These are phyloP conservation scores for Umimayanthus chanpuru DNA, from an alignment of 92 coral and sea anemone genomes.

Conservation along the genomic window DNA sequence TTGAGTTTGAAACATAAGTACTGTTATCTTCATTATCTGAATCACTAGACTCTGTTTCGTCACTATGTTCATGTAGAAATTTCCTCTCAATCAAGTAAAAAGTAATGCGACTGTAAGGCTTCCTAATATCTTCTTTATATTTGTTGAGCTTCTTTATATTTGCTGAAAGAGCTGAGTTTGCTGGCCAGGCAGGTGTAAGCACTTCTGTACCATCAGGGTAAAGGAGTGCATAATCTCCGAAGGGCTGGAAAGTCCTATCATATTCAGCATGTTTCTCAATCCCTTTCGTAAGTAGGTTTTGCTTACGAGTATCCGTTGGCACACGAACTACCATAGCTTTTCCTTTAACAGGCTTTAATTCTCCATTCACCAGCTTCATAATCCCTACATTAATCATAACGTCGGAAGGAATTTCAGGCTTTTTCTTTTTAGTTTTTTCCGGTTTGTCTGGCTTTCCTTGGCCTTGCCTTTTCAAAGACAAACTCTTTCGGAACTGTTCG, in stretches of 20 bases:
- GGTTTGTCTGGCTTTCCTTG: too few relatives aligned
- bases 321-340: slow-evolving; percentile 48
- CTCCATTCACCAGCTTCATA: too few relatives aligned
- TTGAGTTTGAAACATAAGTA: slow-evolving; percentile 27
- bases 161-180: slow-evolving; percentile 39
- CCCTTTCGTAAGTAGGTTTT: slow-evolving; percentile 25
- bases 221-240: slow-evolving; percentile 42
- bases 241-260: slow-evolving; percentile 45
- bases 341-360: slow-evolving; percentile 54
- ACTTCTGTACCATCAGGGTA: slow-evolving; percentile 66
- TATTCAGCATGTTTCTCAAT: slow-evolving; percentile 58
- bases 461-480: too few relatives aligned
- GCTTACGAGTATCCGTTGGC: slow-evolving; percentile 55
- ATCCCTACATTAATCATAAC: too few relatives aligned
- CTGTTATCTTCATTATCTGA: slow-evolving; percentile 29
- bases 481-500: too few relatives aligned
- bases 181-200: slow-evolving; percentile 46
- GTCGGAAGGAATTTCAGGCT: too few relatives aligned
- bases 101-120: too few relatives aligned
- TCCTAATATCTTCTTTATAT: slow-evolving; percentile 43
- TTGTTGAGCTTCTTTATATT: too few relatives aligned
- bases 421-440: too few relatives aligned
- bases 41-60: slow-evolving; percentile 37
- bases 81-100: slow-evolving; percentile 38
- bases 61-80: neutral